Evolutionary conservation across 2,888 invertebrate species (phyloP), one percentile per base, ranked within the genome.

Genomic region (Hyposoter didymator): DNA sequence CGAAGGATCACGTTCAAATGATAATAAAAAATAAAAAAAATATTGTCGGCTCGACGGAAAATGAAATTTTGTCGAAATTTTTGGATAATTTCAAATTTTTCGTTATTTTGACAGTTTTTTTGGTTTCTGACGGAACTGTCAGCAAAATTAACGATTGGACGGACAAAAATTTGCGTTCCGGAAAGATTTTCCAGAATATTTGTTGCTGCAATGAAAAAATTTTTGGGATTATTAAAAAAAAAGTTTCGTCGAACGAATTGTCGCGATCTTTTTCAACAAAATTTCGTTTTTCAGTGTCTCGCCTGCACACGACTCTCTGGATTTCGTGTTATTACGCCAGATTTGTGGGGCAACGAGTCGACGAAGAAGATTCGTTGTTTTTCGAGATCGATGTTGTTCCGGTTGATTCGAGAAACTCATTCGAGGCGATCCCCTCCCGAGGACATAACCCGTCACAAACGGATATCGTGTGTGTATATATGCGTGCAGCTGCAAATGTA

Each of bases 391-490:
- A 81, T 81, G 75, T 80, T 87, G 78, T 84, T 84, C 76, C 88
- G 66, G 72, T 52, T 78, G 69, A 49, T 80, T 73, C 82, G 59
- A 84, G 73, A 81, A 86, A 78, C 80, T 74, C 78, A 74, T 74
- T 80, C 76, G 67, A 80, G 67, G 35, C 22, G 59, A 22, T 45
- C 69, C 35, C 67, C 14, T 49, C 69, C 78, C 35, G 76, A 39
- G 43, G 89, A 88, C 90, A 39, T 72, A 86, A 90, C 91, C 91
- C 90, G 90, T 90, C 89, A 89, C 84, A 84, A 87, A 76, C 82
- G 22, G 28, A 70, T 39, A 22, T 47, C 10, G 43, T 22, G 64
- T 62, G 67, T 73, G 43, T 22, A 55, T 62, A 62, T 73, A 69
- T 76, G 49, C 66, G 55, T 43, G 66, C 85, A 86, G 83, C 85